Base-by-base conservation (phyloP, 2,888 invertebrate species). In the Trilocha varians region DNA sequence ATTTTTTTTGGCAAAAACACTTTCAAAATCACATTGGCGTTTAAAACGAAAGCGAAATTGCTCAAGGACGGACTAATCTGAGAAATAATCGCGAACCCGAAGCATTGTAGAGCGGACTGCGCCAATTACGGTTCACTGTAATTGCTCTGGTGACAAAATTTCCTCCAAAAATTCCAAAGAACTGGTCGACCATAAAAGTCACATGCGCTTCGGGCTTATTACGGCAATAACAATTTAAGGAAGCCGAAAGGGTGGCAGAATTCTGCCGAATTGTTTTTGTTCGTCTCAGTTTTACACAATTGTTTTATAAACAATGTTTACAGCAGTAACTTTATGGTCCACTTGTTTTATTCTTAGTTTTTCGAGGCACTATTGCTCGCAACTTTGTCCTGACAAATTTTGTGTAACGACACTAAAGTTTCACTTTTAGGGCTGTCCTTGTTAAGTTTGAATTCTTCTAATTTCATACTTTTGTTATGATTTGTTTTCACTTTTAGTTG, bases 251-350 rank as follows among this genome's bases (percentile, higher is more conserved):
- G 82, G 78, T 80, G 78, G 71, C 62, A 64, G 73, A 71, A 78
- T 78, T 78, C 72, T 74, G 62, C 56, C 65, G 74, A 70, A 79
- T 80, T 84, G 25, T 73, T 82, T 82, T 83, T 78, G 78, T 78
- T 73, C 73, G 63, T 70, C 69, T 69, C 70, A 62, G 70, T 70
- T 66, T 25, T 61, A 63, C 69, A 57, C 68, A 73, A 84, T 82
- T 82, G 82, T 80, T 83, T 78, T 80, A 79, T 78, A 80, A 82
- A 82, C 80, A 82, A 82, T 78, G 80, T 82, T 83, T 80, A 76
- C 78, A 78, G 65, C 74, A 74, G 71, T 68, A 70, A 72, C 74
- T 83, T 83, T 78, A 83, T 72, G 77, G 72, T 68, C 72, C 74
- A 78, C 74, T 78, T 72, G 78, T 63, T 79, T 77, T 79, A 77